phyloP scores from a whole-genome alignment of 2,888 invertebrate species.

The Ormyrus nitidulus region DNA sequence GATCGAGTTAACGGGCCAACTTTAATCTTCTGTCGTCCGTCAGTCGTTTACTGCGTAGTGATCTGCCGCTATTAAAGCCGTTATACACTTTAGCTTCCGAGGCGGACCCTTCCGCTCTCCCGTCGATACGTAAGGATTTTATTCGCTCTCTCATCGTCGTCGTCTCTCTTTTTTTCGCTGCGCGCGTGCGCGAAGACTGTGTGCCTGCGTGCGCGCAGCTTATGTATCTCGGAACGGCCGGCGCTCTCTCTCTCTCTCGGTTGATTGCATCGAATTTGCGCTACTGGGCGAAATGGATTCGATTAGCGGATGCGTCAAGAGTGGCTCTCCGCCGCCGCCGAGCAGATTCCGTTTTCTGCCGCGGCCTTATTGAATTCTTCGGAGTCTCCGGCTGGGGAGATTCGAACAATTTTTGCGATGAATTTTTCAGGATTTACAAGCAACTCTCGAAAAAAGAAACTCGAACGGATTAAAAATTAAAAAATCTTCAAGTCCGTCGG shows the following conservation, averaged over 20 bases:
- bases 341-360: slow-evolving; percentile 31
- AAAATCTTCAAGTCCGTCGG: background rate
- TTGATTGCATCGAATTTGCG: slow-evolving; percentile 52
- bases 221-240: slow-evolving; percentile 6
- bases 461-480: background rate
- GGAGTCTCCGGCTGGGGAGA: too few relatives aligned
- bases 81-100: slow-evolving; percentile 68
- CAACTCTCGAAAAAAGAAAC: too few relatives aligned
- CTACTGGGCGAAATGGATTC: slow-evolving; percentile 45
- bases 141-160: slow-evolving; percentile 1
- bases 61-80: slow-evolving; percentile 73
- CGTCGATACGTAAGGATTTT: slow-evolving; percentile 14
- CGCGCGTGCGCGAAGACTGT: background rate
- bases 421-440: too few relatives aligned
- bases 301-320: slow-evolving; percentile 49
- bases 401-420: too few relatives aligned
- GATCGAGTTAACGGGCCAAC: slow-evolving; percentile 75
- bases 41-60: slow-evolving; percentile 74
- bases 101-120: slow-evolving; percentile 60
- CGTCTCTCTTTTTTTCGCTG: slow-evolving; percentile 4
- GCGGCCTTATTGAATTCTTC: too few relatives aligned
- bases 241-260: slow-evolving; percentile 7
- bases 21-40: slow-evolving; percentile 75
- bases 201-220: background rate
- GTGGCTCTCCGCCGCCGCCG: background rate